Percentiles rank a stretch among this genome's conserved stretches.
Evolutionary conservation across 2,113 vertebrate species (phyloP).

Genomic region (Pteruthius melanotis): DNA sequence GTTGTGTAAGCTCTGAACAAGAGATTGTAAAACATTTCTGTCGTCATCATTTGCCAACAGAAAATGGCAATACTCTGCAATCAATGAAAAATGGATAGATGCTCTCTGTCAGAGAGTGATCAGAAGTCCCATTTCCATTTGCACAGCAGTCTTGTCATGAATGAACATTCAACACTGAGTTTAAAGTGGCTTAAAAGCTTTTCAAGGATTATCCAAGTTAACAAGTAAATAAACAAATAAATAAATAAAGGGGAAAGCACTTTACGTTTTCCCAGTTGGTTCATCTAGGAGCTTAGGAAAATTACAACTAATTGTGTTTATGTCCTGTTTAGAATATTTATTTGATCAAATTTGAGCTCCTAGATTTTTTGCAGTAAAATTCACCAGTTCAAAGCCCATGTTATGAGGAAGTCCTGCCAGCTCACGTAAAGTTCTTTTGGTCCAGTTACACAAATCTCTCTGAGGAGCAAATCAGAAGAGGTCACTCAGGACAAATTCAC

Average conservation of each 20-base stretch:
- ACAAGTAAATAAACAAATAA: background rate
- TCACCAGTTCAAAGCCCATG: background rate
- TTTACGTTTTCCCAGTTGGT: background rate
- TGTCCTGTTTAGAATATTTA: background rate
- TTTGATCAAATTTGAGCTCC: background rate
- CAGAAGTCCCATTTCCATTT: background rate
- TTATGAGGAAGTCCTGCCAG: background rate
- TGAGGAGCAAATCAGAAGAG: conserved; percentile 6
- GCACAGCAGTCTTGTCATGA: background rate
- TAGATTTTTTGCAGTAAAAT: background rate
- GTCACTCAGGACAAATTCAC: background rate
- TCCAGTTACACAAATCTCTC: background rate
- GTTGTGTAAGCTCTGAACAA: background rate
- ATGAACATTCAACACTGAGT: background rate
- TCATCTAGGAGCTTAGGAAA: background rate
- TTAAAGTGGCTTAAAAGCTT: background rate
- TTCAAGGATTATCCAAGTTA: background rate
- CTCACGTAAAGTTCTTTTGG: background rate
- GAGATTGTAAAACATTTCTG: background rate
- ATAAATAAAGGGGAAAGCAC: background rate
- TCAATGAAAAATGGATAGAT: background rate
- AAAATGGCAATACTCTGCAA: background rate
- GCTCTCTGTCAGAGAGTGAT: background rate
- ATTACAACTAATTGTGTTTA: background rate
- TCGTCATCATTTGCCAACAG: fast-evolving